Evolutionary conservation across 2,797 vertebrate species (phyloP), one percentile per base, ranked within the genome.

Genomic region (Trichosurus vulpecula): DNA sequence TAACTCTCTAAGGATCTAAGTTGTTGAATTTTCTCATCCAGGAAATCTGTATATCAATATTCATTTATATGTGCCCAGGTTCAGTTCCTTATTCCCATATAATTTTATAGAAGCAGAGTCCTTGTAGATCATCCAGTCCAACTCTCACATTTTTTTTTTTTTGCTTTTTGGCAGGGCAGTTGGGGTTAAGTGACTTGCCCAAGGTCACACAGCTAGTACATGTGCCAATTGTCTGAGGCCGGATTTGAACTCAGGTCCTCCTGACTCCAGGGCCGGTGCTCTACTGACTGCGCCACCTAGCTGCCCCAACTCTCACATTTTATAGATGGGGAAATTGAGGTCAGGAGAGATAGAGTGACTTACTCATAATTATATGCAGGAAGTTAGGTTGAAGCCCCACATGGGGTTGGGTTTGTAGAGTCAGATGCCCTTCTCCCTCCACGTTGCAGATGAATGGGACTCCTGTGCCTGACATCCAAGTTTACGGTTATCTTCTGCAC

Each of bases 401-500:
- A n/a, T 10, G n/a, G n/a, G n/a, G n/a, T 47, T 52, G 51, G 19
- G 25, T 22, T 94, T 61, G 47, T 19, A 13, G 14, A 74, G 30
- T 35, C 57, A 16, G 3, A 13, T 13, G 11, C 13, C 4, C 54
- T 25, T 81, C 92, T 94, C n/a, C 22, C 27, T 97, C 55, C 22
- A 22, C 94, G 55, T 52, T 93, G 1, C 93, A 98, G 98, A 94
- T 98, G 55, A 98, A 98, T 0, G 96, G 97, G 53, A 91, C 91
- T 27, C 97, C 98, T 0, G 16, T 98, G 94, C 93, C 96, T 31
- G 98, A 98, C 54, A 96, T 98, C 47, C 95, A 97, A 0, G 96
- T 98, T 0, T 97, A 92, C 27, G 97, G 97, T 54, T 98, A 94
- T 94, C 92, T 98, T 61, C 97, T 98, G 54, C 98, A 98, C 87